A percentile compares a stretch with the other conserved stretches of the same genome.
Evolutionary conservation across 2,888 invertebrate species (phyloP).

Genomic region (Seira musarum): DNA sequence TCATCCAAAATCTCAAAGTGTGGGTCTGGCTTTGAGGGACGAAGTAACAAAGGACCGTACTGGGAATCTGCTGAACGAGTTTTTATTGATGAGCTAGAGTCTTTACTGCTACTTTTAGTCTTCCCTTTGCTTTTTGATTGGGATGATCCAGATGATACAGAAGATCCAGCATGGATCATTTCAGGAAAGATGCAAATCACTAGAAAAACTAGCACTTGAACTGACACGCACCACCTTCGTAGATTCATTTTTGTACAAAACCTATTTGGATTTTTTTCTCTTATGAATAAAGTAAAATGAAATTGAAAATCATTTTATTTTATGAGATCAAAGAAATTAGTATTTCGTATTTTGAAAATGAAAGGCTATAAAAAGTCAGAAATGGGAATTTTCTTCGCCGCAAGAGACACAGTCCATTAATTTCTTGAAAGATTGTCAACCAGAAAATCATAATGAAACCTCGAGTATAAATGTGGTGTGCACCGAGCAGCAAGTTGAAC

Average conservation of each 20-base stretch:
- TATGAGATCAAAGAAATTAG: slow-evolving; percentile 7
- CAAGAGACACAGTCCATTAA: slow-evolving; percentile 15
- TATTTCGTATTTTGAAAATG: slow-evolving; percentile 32
- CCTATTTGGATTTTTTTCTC: too few relatives aligned
- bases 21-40: slow-evolving; percentile 42
- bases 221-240: slow-evolving; percentile 14
- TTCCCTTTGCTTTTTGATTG: slow-evolving; percentile 26
- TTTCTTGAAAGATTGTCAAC: slow-evolving; percentile 18
- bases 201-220: slow-evolving; percentile 37
- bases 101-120: too few relatives aligned
- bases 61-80: too few relatives aligned
- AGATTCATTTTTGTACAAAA: slow-evolving; percentile 35
- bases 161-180: not conserved
- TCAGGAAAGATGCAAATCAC: slow-evolving; percentile 8
- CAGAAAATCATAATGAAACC: not conserved
- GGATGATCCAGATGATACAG: too few relatives aligned
- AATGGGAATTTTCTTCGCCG: too few relatives aligned
- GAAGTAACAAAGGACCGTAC: too few relatives aligned
- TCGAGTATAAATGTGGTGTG: slow-evolving; percentile 35
- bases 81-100: too few relatives aligned
- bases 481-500: slow-evolving; percentile 34
- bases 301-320: slow-evolving; percentile 6
- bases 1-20: slow-evolving; percentile 49
- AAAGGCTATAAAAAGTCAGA: slow-evolving; percentile 19
- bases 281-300: slow-evolving; percentile 18